phyloP scores from a whole-genome alignment of 2,888 invertebrate genomes.

The Cancer borealis region DNA sequence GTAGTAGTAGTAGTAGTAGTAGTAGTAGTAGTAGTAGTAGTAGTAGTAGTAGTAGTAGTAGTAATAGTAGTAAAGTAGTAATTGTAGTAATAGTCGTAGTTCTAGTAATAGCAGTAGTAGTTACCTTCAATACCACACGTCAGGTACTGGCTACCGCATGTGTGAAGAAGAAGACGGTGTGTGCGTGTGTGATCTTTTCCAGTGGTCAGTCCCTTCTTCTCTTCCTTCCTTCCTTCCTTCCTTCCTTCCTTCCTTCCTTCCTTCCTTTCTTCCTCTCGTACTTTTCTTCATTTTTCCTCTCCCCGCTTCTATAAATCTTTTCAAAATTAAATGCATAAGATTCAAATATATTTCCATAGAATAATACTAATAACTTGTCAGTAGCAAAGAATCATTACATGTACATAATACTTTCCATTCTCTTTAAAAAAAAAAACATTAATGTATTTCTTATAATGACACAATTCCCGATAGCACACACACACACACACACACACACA shows the following conservation, averaged over 20 bases:
- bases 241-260: not conserved
- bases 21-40: not conserved
- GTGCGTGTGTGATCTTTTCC: not conserved
- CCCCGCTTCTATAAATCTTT: not conserved
- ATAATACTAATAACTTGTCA: too few relatives aligned
- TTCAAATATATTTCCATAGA: too few relatives aligned
- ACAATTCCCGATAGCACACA: not conserved
- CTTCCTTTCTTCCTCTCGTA: not conserved
- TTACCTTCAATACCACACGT: not conserved
- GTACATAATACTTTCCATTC: too few relatives aligned
- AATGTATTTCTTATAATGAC: too few relatives aligned
- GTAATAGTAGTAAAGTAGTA: slow-evolving; percentile 1
- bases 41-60: not conserved
- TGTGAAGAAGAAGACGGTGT: not conserved
- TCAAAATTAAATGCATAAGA: too few relatives aligned
- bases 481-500: too few relatives aligned
- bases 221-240: not conserved
- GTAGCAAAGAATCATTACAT: too few relatives aligned
- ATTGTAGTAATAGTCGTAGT: slow-evolving; percentile 35
- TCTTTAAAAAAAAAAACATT: too few relatives aligned
- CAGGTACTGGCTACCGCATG: not conserved
- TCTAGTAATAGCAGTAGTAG: slow-evolving; percentile 8
- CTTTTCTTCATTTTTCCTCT: not conserved
- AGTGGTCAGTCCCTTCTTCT: not conserved
- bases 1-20: not conserved